Evolutionary conservation across 2,888 invertebrate species (phyloP).

Genomic region (Phengaris alcon): DNA sequence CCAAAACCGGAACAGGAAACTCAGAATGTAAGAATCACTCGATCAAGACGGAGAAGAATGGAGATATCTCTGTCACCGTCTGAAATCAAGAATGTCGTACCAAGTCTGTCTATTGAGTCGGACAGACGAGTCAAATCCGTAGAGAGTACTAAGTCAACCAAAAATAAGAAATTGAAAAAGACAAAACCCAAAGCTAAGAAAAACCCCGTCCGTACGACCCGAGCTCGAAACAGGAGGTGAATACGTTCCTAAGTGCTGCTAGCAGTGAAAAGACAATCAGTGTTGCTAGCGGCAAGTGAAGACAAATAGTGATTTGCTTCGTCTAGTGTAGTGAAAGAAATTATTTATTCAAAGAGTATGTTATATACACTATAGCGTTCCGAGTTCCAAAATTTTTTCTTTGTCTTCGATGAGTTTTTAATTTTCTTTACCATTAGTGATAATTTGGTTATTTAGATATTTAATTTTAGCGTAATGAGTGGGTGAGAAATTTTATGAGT

Average conservation of each 20-base stretch:
- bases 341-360: slow-evolving; percentile 56
- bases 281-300: slow-evolving; percentile 34
- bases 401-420: slow-evolving; percentile 73
- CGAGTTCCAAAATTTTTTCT: slow-evolving; percentile 38
- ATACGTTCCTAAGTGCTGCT: slow-evolving; percentile 35
- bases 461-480: slow-evolving; percentile 34
- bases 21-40: slow-evolving; percentile 59
- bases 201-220: slow-evolving; percentile 50
- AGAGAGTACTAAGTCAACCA: slow-evolving; percentile 54
- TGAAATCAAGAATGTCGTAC: slow-evolving; percentile 53
- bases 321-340: slow-evolving; percentile 47
- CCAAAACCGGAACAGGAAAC: slow-evolving; percentile 46
- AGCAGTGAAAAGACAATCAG: background rate
- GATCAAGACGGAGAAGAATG: slow-evolving; percentile 58
- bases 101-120: slow-evolving; percentile 63
- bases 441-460: slow-evolving; percentile 65
- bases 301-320: slow-evolving; percentile 61
- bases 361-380: slow-evolving; percentile 48
- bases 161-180: slow-evolving; percentile 42
- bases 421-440: slow-evolving; percentile 71
- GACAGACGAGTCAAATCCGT: slow-evolving; percentile 56
- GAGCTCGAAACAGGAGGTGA: slow-evolving; percentile 62
- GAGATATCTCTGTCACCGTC: slow-evolving; percentile 67
- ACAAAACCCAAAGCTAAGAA: slow-evolving; percentile 50
- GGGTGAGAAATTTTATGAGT: slow-evolving; percentile 17